Evolutionary conservation across 2,888 invertebrate species (phyloP).

Genomic region (Homarus gammarus): DNA sequence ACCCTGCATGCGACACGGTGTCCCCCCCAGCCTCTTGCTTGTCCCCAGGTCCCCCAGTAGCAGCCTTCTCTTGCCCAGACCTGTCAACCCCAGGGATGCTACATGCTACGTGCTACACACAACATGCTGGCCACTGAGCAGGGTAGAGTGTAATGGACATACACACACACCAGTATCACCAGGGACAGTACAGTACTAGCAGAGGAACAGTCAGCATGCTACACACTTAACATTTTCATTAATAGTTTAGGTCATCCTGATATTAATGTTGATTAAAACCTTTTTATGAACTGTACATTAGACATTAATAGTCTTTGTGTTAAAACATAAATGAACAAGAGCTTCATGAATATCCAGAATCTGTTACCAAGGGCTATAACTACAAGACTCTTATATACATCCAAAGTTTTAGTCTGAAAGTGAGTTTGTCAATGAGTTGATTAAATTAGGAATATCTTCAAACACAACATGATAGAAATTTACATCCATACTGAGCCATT

Average conservation of each 20-base stretch:
- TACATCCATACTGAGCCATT: not conserved
- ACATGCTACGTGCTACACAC: conserved; percentile 64
- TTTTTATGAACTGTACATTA: not conserved
- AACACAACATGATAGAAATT: not conserved
- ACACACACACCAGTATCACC: conserved; percentile 8
- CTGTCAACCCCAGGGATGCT: conserved; percentile 69
- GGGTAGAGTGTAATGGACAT: conserved; percentile 14
- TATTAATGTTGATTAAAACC: not conserved
- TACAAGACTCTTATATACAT: conserved; percentile 4
- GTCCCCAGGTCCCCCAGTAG: conserved; percentile 58
- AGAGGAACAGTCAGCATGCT: conserved; percentile 16
- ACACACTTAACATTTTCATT: not conserved
- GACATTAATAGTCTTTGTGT: not conserved
- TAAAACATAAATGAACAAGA: not conserved
- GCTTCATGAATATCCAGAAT: not conserved
- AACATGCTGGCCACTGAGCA: conserved; percentile 48
- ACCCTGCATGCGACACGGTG: conserved; percentile 59
- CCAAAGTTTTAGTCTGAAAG: not conserved
- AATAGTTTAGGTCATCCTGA: not conserved
- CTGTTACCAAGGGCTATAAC: not conserved
- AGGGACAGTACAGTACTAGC: conserved; percentile 6
- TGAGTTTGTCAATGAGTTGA: not conserved
- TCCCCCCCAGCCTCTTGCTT: conserved; percentile 68
- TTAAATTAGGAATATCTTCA: not conserved
- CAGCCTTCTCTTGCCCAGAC: conserved; percentile 68